Evolutionary conservation across 2,113 vertebrate genomes (phyloP), one percentile per base, ranked within the genome.

Genomic region (Tricholaema leucomelas): DNA sequence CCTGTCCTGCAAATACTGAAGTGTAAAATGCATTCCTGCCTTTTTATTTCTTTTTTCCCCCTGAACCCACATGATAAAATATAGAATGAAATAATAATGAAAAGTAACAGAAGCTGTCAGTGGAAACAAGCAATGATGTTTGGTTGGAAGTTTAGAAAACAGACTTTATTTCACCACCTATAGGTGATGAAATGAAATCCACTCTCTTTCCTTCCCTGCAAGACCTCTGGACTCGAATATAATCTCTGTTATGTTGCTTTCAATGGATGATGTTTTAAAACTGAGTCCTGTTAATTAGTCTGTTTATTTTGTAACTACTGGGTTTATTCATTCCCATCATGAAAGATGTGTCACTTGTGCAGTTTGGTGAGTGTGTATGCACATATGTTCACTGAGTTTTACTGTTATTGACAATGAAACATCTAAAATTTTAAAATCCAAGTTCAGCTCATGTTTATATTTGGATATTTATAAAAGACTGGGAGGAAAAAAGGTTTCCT

Each of bases 401-500:
- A 40, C 8, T 0, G 1, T 40, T 86, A 46, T 25, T 60, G 15
- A 27, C n/a, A 63, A 5, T 58, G 77, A 80, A 74, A 63, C 6
- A 7, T 65, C 10, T 19, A 52, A 38, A 81, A 28, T 25, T 65
- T 66, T 80, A 9, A 58, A 59, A 64, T 67, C 21, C 21, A 71
- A 9, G 27, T 77, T 92, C 50, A 66, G 4, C 6, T 80, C 12
- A 10, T 25, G 55, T 83, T 81, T 90, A 2, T 7, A 76, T 86
- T 72, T 77, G 46, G 5, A 35, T 56, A 63, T 65, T 76, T 70
- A 24, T 38, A 88, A 66, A 71, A n/a, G 16, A 21, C 7, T 31
- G 3, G 2, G 8, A 3, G 6, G 3, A 1, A 8, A 8, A 20
- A 44, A 15, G 8, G 1, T 3, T 81, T 79, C 38, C 38, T 48